phyloP scores from a whole-genome alignment of 2,113 vertebrate genomes.

The Ginglymostoma cirratum region DNA sequence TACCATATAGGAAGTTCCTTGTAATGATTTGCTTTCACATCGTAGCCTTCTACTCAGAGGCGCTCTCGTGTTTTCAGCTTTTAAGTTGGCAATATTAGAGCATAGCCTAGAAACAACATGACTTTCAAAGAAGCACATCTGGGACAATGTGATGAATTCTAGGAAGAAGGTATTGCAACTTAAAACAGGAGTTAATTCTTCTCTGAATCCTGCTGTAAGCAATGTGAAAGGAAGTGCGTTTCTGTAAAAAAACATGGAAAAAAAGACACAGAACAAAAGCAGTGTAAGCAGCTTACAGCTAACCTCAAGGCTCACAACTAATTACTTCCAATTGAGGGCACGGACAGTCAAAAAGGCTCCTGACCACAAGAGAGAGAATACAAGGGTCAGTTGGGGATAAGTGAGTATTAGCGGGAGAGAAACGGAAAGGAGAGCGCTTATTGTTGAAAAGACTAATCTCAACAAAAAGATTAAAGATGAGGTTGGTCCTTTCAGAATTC shows the following conservation, averaged over 20 bases:
- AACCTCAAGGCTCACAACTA: constrained; percentile 22
- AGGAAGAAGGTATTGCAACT: background rate
- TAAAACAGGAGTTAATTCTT: background rate
- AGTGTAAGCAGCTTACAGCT: background rate
- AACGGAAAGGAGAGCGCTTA: background rate
- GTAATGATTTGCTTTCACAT: background rate
- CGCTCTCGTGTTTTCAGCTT: background rate
- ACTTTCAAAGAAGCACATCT: background rate
- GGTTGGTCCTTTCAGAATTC: background rate
- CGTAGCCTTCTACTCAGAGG: background rate
- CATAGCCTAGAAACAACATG: background rate
- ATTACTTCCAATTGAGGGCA: background rate
- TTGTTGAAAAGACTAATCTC: background rate
- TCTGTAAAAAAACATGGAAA: background rate
- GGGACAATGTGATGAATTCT: background rate
- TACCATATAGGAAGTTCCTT: background rate
- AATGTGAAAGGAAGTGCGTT: background rate
- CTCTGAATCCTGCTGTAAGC: background rate
- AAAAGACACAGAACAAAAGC: background rate
- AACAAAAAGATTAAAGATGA: background rate
- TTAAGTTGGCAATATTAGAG: background rate
- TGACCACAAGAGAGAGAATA: background rate
- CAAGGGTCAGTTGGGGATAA: background rate
- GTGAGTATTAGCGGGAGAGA: background rate
- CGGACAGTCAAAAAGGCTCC: background rate